These are phyloP conservation scores for Lucinisca nassula DNA, from an alignment of 2,888 invertebrate genomes.

Conservation along the genomic window DNA sequence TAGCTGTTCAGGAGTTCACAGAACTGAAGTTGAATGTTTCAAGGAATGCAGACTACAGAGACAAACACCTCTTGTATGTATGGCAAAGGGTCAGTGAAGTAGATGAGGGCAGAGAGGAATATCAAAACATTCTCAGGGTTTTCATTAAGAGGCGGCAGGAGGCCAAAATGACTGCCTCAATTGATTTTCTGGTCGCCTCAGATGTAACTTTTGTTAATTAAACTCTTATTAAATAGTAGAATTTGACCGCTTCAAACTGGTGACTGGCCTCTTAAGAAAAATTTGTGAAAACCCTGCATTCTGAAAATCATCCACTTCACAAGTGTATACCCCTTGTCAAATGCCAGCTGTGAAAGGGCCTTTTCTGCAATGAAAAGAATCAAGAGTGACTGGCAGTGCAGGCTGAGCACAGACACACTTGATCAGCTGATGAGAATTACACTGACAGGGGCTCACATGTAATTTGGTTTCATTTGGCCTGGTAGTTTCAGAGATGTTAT, in stretches of 20 bases:
- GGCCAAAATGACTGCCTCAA: too few relatives aligned
- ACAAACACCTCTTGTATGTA: conserved; percentile 46
- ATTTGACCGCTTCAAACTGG: too few relatives aligned
- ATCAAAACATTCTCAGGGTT: conserved; percentile 51
- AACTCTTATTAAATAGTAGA: too few relatives aligned
- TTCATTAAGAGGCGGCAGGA: too few relatives aligned
- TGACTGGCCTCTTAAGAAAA: too few relatives aligned
- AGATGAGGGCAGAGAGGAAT: conserved; percentile 47
- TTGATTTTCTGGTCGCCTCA: too few relatives aligned
- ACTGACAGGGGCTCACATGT: too few relatives aligned
- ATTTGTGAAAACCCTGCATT: too few relatives aligned
- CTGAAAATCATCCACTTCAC: conserved; percentile 50
- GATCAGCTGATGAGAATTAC: conserved; percentile 17
- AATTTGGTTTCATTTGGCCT: too few relatives aligned
- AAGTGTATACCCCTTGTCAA: conserved; percentile 48
- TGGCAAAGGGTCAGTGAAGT: conserved; percentile 45
- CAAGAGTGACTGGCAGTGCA: conserved; percentile 51
- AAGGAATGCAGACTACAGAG: conserved; percentile 24
- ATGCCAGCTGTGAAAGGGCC: conserved; percentile 53
- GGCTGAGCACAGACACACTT: conserved; percentile 1
- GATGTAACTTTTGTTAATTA: too few relatives aligned
- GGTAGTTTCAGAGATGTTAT: too few relatives aligned
- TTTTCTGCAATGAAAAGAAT: conserved; percentile 54
- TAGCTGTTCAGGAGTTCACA: conserved; percentile 40
- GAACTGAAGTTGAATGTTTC: conserved; percentile 45